A percentile compares a stretch with the other conserved stretches of the same genome.
Evolutionary conservation across 2,888 invertebrate species (phyloP).

Genomic region (Tubulanus polymorphus): DNA sequence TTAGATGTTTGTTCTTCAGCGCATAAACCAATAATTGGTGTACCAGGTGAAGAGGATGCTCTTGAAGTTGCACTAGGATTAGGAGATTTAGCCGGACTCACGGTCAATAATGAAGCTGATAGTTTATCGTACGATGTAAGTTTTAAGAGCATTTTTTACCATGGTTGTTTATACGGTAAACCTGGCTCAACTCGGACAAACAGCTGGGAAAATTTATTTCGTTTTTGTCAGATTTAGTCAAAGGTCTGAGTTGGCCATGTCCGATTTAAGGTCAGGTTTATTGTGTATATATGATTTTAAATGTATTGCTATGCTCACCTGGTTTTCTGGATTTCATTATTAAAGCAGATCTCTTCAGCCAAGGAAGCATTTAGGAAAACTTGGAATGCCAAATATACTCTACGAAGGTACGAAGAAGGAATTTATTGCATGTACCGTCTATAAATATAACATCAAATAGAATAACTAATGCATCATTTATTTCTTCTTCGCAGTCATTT

Average conservation of each 20-base stretch:
- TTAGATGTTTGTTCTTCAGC: no score
- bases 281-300: no score
- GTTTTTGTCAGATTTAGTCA: no score
- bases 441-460: neutral
- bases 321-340: no score
- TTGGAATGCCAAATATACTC: constrained; percentile 77
- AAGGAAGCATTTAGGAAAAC: constrained; percentile 57
- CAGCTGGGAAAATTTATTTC: no score
- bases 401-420: constrained; percentile 58
- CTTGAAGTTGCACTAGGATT: constrained; percentile 68
- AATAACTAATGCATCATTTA: neutral
- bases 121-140: constrained; percentile 60
- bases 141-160: no score
- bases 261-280: no score
- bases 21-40: constrained; percentile 31
- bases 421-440: neutral
- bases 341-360: constrained; percentile 68
- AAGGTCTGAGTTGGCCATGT: no score
- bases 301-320: no score
- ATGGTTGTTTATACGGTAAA: neutral
- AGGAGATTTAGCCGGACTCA: constrained; percentile 93
- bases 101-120: constrained; percentile 95
- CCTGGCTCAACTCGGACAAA: no score
- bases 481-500: constrained; percentile 50
- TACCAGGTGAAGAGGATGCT: constrained; percentile 39